Percentiles rank a stretch among this genome's conserved stretches.
Conservation (phyloP, 2,888 invertebrate species). For the Drosophila paranaensis region DNA sequence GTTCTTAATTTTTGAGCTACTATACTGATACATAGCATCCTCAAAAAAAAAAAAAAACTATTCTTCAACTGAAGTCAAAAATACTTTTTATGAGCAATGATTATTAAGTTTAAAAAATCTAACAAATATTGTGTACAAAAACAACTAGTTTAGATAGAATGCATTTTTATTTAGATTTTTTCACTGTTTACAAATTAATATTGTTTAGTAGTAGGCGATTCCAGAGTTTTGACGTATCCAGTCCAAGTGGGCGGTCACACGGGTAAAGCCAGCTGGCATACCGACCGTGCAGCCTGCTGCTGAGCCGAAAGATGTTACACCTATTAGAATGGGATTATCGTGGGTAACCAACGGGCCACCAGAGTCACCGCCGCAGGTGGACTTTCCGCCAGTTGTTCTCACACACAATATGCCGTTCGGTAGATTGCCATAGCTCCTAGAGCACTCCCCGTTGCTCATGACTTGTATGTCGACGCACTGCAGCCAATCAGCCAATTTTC, state of each 20-base stretch:
- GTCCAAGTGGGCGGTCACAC: slow-evolving; percentile 60
- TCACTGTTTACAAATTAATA: too few species aligned
- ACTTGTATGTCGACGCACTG: slow-evolving; percentile 79
- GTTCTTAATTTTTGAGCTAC: too few species aligned
- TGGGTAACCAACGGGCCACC: slow-evolving; percentile 77
- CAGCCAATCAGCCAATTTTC: slow-evolving; percentile 65
- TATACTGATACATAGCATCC: too few species aligned
- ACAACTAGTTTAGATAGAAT: neutral
- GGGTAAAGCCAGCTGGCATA: slow-evolving; percentile 63
- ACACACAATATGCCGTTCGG: slow-evolving; percentile 61
- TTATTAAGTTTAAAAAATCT: too few species aligned
- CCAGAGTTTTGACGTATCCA: slow-evolving; percentile 68
- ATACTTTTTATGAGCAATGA: too few species aligned
- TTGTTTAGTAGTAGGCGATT: slow-evolving; percentile 47
- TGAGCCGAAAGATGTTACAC: slow-evolving; percentile 60
- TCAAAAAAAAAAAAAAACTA: too few species aligned
- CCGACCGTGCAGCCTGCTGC: slow-evolving; percentile 38
- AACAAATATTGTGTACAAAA: neutral
- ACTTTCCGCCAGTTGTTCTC: slow-evolving; percentile 43
- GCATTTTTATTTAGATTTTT: neutral
- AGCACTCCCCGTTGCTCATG: slow-evolving; percentile 78
- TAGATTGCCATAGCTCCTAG: slow-evolving; percentile 32
- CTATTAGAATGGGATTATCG: slow-evolving; percentile 56
- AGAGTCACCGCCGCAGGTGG: slow-evolving; percentile 77
- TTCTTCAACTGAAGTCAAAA: too few species aligned